Base-by-base conservation (phyloP, 2,797 vertebrate species). In the Cyclura pinguis region DNA sequence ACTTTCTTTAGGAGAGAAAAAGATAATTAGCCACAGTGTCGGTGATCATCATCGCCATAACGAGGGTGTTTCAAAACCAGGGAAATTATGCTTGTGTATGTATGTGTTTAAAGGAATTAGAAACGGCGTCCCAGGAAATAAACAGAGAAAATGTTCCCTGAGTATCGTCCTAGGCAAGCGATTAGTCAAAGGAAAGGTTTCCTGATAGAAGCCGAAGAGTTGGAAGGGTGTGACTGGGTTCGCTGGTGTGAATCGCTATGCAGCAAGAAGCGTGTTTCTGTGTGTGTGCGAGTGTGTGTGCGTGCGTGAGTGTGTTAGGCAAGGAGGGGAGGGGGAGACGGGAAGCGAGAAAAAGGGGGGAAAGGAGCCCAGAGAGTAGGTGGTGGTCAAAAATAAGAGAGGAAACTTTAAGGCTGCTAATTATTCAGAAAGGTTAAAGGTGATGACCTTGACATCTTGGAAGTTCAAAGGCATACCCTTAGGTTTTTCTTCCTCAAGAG, bases 391-490 rank as follows among this genome's bases (percentile, higher is more conserved):
- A 97, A 97, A 97, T 97, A 97, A 97, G 96, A 98, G 96, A 97
- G 96, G 96, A 97, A 97, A 97, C 96, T 87, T 98, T 98, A 97
- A 98, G 97, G 96, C 96, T 95, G 96, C 98, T 97, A 97, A 97
- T 98, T 98, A 98, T 98, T 98, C 97, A 97, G 95, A 97, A 97
- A 97, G 98, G 98, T 98, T 98, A 98, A 98, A 98, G 98, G 97
- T 98, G 97, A 98, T 97, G 98, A 98, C 98, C 98, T 98, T 98
- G 98, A 98, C 98, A 97, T 98, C 98, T 98, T 96, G 96, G 98
- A 98, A 98, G 98, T 98, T 98, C 98, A 98, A 98, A 98, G 97
- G 95, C 97, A 96, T 96, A 97, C 96, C 97, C 96, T 97, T 97
- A 96, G 96, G 96, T 97, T 97, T 97, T 97, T 94, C 84, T 95